Evolutionary conservation across 2,888 invertebrate species (phyloP), one percentile per base, ranked within the genome.

Genomic region (Proisotoma minuta): DNA sequence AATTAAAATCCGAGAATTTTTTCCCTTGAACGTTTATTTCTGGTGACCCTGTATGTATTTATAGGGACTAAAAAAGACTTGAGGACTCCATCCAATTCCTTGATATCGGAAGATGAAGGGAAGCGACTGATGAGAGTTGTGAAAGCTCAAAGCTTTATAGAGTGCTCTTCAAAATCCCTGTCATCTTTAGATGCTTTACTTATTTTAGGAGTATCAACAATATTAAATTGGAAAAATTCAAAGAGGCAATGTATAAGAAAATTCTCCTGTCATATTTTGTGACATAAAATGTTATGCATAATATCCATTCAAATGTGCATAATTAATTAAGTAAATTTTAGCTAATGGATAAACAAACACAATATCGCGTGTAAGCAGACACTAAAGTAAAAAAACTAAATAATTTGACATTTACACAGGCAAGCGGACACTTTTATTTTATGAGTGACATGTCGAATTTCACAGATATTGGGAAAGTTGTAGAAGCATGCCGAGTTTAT

Each of bases 131-230:
- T 85, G 74, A 57, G 66, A 4, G 87, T 85, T 79, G 82, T 83
- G 58, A 84, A 84, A 74, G 91, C 91, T 1, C 82, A 82, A 59
- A 85, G 85, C 60, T 84, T 89, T 72, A 85, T 89, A 40, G 91
- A 92, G 78, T 92, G 91, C 76, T 92, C 92, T 0, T 89, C 92
- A 5, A 83, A 88, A 76, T 84, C 85, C 69, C 83, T 86, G 70
- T 81, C 84, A 69, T 87, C 88, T 75, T 82, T 93, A 66, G 82
- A 84, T 63, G 84, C 85, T 68, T 89, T 92, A 4, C 89, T 91
- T 75, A 82, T 84, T 73, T 87, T 87, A 76, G 88, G 89, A 1
- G 84, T 89, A 29, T 43, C 49, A 1, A 54, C 60, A n/a, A 58
- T 34, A 15, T 15, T 34, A 15, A 15, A 34, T 15, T 10, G 8